Conservation (phyloP, 2,113 vertebrate genomes). For the Eira barbara region DNA sequence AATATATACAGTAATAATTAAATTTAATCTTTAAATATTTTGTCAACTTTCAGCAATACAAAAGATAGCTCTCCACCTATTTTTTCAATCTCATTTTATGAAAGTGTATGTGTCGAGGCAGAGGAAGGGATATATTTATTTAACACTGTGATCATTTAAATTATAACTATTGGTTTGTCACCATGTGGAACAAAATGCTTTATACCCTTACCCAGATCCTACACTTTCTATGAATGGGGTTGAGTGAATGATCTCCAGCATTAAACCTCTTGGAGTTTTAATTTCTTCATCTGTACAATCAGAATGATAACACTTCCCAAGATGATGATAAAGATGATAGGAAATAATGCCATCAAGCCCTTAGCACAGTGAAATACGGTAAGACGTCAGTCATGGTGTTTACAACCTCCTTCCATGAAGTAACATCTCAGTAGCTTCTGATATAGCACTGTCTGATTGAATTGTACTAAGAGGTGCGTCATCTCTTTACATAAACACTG, state of each 20-base stretch:
- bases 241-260: neutral
- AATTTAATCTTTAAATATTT: conserved; percentile 9
- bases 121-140: neutral
- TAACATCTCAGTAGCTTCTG: neutral
- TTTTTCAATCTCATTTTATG: neutral
- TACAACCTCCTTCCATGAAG: neutral
- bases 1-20: neutral
- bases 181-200: neutral
- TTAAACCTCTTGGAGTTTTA: neutral
- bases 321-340: neutral
- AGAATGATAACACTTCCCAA: neutral
- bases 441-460: neutral
- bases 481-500: neutral
- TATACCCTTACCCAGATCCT: neutral
- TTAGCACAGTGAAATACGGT: neutral
- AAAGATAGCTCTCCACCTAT: neutral
- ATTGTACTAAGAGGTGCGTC: neutral
- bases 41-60: neutral
- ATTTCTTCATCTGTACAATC: neutral
- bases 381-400: neutral
- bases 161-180: neutral
- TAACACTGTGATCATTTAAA: neutral
- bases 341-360: neutral
- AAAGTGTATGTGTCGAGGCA: neutral
- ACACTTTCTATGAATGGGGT: neutral